Base-by-base conservation (phyloP, 2,888 invertebrate species). In the Drosophila colorata region DNA sequence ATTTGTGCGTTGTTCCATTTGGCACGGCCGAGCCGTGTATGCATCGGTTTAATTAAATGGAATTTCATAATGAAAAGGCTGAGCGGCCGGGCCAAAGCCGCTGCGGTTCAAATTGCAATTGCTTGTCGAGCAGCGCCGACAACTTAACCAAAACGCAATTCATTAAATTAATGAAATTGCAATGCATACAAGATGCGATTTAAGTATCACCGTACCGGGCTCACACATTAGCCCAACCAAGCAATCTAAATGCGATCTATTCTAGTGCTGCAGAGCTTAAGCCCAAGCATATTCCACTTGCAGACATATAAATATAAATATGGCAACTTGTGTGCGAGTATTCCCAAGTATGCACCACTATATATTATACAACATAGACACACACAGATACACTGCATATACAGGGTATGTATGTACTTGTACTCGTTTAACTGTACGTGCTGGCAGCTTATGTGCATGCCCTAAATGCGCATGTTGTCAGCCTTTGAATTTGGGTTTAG, bases 131-230 rank as follows among this genome's bases (percentile, higher is more conserved):
- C 48, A 37, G 25, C 20, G 44, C 31, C 35, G 66, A 65, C 59
- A 57, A 55, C 46, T 57, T 20, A 63, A 18, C 52, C 35, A 53
- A 52, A 70, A 74, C 72, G 68, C 58, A 87, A 80, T 80, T 78
- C 84, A 87, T 87, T 82, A 72, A 78, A 67, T 87, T 84, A 87
- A 78, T 81, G 68, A 69, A 87, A 82, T 75, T 75, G 75, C 68
- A 81, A n/a, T 40, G 52, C 41, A 44, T 31, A 56, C 59, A 59
- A 14, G 6, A 25, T 25, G 31, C 35, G 28, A 58, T 46, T 43
- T 43, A 53, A 23, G 63, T 18, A 47, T 46, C 38, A 18, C n/a
- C 37, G 20, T 9, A 35, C 9, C 33, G 18, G 28, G 6, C 28
- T 16, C 28, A 20, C 16, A 28, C 44, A 38, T 9, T 28, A 18